Conservation (phyloP, 1,140 invertebrate species). For the Drosophila carrolli region DNA sequence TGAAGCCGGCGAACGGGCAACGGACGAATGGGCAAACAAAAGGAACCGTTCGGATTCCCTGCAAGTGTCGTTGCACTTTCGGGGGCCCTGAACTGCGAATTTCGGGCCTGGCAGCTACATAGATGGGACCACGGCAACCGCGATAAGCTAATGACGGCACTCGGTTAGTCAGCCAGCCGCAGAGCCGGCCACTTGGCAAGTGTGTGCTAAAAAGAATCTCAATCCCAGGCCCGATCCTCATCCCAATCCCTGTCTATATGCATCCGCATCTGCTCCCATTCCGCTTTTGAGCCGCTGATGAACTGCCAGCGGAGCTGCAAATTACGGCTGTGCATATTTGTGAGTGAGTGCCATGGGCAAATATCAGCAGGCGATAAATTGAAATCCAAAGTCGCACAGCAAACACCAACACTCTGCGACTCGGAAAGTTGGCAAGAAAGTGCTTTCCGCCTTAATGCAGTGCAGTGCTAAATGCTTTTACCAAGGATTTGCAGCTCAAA, state of each 20-base stretch:
- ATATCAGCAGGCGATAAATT: conserved; percentile 76
- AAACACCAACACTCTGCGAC: conserved; percentile 26
- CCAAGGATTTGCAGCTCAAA: conserved; percentile 74
- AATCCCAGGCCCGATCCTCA: not conserved
- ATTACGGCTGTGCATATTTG: conserved; percentile 73
- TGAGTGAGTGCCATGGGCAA: conserved; percentile 44
- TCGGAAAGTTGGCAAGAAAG: conserved; percentile 44
- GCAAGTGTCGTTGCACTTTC: conserved; percentile 77
- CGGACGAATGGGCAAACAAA: conserved; percentile 74
- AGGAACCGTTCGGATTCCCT: conserved; percentile 55
- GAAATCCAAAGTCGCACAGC: conserved; percentile 68
- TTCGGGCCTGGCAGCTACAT: conserved; percentile 20
- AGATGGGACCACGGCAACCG: conserved; percentile 49
- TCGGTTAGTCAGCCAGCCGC: conserved; percentile 71
- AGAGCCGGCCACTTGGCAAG: conserved; percentile 71
- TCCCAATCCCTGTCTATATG: not conserved
- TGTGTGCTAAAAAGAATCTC: conserved; percentile 67
- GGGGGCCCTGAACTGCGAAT: conserved; percentile 36
- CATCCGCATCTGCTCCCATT: conserved; percentile 15
- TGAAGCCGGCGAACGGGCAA: conserved; percentile 66
- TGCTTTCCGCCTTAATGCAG: conserved; percentile 69
- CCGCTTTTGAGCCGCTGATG: conserved; percentile 43
- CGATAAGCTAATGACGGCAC: conserved; percentile 74
- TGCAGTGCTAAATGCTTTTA: conserved; percentile 80
- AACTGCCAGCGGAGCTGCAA: conserved; percentile 75